These are phyloP conservation scores for Harpagifer antarcticus DNA, from an alignment of 2,797 vertebrate genomes.

Conservation along the genomic window DNA sequence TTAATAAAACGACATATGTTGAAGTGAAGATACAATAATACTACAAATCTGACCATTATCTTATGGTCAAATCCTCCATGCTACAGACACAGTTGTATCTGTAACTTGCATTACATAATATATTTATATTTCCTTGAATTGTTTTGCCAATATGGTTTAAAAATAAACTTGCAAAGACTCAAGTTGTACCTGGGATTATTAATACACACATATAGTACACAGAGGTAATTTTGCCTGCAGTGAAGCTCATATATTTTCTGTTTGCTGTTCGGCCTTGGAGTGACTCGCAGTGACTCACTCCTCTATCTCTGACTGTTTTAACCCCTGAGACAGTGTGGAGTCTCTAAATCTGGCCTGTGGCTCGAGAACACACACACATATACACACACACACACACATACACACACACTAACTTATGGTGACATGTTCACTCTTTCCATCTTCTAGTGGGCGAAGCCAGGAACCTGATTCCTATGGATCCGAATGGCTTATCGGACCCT, in stretches of 20 bases:
- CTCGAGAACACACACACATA: too few species aligned
- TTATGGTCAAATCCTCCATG: not conserved
- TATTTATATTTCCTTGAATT: not conserved
- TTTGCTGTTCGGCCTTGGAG: not conserved
- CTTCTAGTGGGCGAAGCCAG: constrained; percentile 93
- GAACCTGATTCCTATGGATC: constrained; percentile 99
- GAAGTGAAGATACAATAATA: not conserved
- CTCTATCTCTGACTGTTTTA: constrained; percentile 18
- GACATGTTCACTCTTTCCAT: constrained; percentile 34
- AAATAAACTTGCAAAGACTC: not conserved
- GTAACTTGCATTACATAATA: not conserved
- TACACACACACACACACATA: too few species aligned
- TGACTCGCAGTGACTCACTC: constrained; percentile 34
- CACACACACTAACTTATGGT: not conserved
- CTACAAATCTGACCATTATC: not conserved
- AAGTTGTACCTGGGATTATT: not conserved
- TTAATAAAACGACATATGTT: not conserved
- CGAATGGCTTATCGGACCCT: constrained; percentile 96
- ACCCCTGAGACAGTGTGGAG: constrained; percentile 19
- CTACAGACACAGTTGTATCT: not conserved
- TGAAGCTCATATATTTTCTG: constrained; percentile 13
- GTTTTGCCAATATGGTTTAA: not conserved
- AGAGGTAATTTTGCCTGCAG: not conserved
- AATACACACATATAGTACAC: not conserved
- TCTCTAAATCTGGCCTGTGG: constrained; percentile 1